Base-by-base conservation (phyloP, 2,113 vertebrate genomes). In the Felis chaus region DNA sequence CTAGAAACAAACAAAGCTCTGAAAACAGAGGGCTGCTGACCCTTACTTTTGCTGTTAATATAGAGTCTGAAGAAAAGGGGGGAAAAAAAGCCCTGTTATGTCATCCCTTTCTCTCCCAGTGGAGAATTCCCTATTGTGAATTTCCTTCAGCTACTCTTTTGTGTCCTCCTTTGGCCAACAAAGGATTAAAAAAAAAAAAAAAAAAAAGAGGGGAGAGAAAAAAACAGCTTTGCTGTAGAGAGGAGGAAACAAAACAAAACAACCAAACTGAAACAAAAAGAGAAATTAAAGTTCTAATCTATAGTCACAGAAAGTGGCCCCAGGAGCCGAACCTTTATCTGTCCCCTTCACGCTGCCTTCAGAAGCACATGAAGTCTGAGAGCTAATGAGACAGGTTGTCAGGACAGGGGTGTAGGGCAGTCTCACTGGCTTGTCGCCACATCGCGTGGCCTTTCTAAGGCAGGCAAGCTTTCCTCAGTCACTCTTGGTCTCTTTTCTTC, bases 51-150 rank as follows among this genome's bases (percentile, higher is more conserved):
- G 36, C 78, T 80, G 39, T 57, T 57, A 61, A 73, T 23, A 66
- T 14, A 19, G 48, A 95, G 29, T 84, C 71, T 66, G 55, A 94
- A 96, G 86, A 81, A 83, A 92, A 16, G 48, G n/a, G 31, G 31
- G 48, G 39, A 25, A n/a, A 57, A 84, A n/a, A 85, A n/a, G n/a
- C 48, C 83, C 27, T 63, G 80, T 96, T 94, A 29, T 53, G 4
- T 27, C 53, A 39, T 50, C 10, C 36, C 29, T 18, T 92, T 57
- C 36, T 71, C 83, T 91, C 29, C n/a, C n/a, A 19, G 36, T 89
- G 61, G 90, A 97, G 94, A 95, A 81, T 57, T 19, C 50, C 74
- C 23, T 89, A 2, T 39, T 96, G 89, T 65, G 27, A 94, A 89
- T 92, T 97, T 94, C 50, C 78, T 93, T 93, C 31, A 25, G 79